phyloP scores from a whole-genome alignment of 1,140 invertebrate species.

The Pectinophora gossypiella region DNA sequence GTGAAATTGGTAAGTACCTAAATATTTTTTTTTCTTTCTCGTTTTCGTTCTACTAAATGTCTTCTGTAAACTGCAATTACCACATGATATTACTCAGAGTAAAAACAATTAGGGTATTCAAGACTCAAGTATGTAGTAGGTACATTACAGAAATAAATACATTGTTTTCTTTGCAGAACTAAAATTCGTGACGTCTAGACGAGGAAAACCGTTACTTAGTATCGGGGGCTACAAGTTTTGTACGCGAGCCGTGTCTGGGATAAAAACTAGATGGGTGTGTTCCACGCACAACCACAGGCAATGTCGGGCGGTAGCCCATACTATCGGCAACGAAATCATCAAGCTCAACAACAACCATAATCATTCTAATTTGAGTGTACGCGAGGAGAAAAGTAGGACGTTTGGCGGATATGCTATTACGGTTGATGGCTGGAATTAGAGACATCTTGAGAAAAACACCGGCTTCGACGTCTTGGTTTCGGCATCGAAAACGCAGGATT shows the following conservation, averaged over 20 bases:
- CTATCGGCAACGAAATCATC: conserved; percentile 15
- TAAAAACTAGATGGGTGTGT: conserved; percentile 24
- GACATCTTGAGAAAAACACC: too few species aligned
- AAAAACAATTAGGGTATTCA: background rate
- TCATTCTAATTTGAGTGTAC: too few species aligned
- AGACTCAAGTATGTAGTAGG: background rate
- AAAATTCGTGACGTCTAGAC: conserved; percentile 16
- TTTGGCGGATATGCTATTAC: too few species aligned
- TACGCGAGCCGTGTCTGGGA: conserved; percentile 9
- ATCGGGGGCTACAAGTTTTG: conserved; percentile 22
- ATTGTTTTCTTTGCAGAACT: conserved; percentile 26
- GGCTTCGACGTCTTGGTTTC: too few species aligned
- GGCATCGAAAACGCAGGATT: too few species aligned
- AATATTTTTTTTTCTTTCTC: too few species aligned
- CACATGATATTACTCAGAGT: background rate
- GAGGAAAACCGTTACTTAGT: conserved; percentile 20
- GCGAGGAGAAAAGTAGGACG: too few species aligned
- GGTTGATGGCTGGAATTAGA: too few species aligned
- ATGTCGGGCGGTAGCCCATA: conserved; percentile 19
- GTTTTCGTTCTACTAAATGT: too few species aligned
- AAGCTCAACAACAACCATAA: conserved; percentile 23
- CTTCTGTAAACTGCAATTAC: too few species aligned
- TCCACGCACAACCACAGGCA: conserved; percentile 20
- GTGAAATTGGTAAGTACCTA: too few species aligned
- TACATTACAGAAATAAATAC: background rate